Base-by-base conservation (phyloP, 2,113 vertebrate genomes). In the Megaleporinus macrocephalus region DNA sequence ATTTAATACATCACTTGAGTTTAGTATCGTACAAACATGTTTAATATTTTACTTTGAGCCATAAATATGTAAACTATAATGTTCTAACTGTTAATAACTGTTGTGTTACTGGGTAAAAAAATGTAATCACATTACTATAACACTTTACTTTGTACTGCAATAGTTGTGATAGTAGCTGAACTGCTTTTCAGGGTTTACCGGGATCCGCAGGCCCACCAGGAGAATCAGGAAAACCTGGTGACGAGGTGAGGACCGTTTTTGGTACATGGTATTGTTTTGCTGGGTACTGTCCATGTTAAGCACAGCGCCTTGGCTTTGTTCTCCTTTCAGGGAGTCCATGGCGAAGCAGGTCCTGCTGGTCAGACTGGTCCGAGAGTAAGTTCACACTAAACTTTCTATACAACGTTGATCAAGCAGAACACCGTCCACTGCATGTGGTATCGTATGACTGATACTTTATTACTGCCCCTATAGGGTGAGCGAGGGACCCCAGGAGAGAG, bases 401-500 rank as follows among this genome's bases (percentile, higher is more conserved):
- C 11, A 10, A n/a, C 18, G 13, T 63, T 78, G 12, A n/a, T 0
- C 51, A 33, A 55, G 55, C 30, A 22, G 4, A 63, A 18, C 7
- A n/a, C 4, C 27, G 11, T 44, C 3, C 41, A 27, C 29, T 13
- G 29, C 44, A 57, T 79, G 14, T 3, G 47, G 6, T 63, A 63
- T 13, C 14, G 16, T 65, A 41, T 71, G 41, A 62, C 4, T 15
- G 15, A 66, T 18, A 26, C 5, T 11, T 71, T 13, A 1, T 33
- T 27, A 33, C 22, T 24, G 65, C 7, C 57, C 33, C 20, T 15
- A 4, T 86, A 99, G 98, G 98, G 98, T 88, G 98, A 99, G 85
- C 93, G 98, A 90, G 98, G 98, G 26, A 95, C 96, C 83, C 97
- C 98, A 30, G 98, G 98, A 29, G 98, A 97, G 86, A 95, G 98